Conservation (phyloP, 2,113 vertebrate genomes). For the Chrysemys picta region DNA sequence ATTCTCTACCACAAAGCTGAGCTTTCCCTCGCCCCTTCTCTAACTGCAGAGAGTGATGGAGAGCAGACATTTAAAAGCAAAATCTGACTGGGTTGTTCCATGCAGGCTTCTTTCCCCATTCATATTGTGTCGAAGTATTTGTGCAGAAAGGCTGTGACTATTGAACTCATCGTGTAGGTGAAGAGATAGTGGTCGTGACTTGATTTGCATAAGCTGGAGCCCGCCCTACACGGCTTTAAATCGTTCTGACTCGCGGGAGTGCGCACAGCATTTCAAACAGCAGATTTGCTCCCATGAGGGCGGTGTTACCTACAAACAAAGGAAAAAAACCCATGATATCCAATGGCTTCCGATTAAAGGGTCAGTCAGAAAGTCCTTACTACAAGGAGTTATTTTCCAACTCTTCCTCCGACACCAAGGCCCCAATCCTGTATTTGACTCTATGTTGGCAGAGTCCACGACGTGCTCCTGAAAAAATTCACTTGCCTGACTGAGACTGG, state of each 20-base stretch:
- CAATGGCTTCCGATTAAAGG: rapidly evolving
- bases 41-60: rapidly evolving
- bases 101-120: not conserved
- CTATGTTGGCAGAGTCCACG: no score
- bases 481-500: not conserved
- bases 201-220: not conserved
- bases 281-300: constrained; percentile 91
- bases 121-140: not conserved
- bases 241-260: constrained; percentile 85
- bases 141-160: not conserved
- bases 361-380: not conserved
- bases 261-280: constrained; percentile 96
- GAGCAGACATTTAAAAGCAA: rapidly evolving
- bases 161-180: not conserved
- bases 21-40: rapidly evolving
- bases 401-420: not conserved
- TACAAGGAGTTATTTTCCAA: not conserved
- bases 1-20: not conserved
- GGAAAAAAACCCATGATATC: rapidly evolving
- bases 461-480: not conserved
- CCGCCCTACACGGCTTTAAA: constrained; percentile 55
- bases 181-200: not conserved
- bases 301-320: constrained; percentile 87
- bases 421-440: not conserved
- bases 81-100: not conserved